A percentile compares a stretch with the other conserved stretches of the same genome.
Conservation (phyloP, 1,140 invertebrate species). For the Cyphomyrmex costatus region DNA sequence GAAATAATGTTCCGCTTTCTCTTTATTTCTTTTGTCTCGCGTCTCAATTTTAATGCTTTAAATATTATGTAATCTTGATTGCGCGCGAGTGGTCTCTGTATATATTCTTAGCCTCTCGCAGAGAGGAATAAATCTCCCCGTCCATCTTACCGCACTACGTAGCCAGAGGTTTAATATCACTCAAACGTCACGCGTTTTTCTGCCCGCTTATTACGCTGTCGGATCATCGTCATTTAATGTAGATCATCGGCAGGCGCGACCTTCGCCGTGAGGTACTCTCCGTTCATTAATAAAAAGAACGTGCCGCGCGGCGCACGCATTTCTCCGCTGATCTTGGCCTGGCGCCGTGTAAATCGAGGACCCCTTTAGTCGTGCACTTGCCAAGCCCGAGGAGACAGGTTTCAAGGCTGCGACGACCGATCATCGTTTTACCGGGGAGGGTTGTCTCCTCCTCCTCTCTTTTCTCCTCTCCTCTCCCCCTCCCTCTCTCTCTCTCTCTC, state of each 20-base stretch:
- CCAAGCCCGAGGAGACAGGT: constrained; percentile 70
- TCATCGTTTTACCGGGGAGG: constrained; percentile 65
- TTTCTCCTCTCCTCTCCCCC: neutral
- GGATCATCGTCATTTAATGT: constrained; percentile 70
- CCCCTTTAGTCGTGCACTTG: constrained; percentile 55
- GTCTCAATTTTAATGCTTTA: constrained; percentile 18
- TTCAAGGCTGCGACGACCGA: constrained; percentile 75
- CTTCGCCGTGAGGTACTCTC: constrained; percentile 61
- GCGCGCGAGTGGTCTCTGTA: neutral
- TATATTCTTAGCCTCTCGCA: neutral
- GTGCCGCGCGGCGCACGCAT: constrained; percentile 67
- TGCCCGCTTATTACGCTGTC: constrained; percentile 38
- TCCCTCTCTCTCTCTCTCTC: neutral
- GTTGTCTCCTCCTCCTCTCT: constrained; percentile 12
- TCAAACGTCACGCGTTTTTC: constrained; percentile 52
- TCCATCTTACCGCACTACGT: neutral
- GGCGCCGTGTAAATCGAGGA: constrained; percentile 75
- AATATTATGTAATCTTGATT: constrained; percentile 28
- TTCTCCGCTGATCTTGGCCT: constrained; percentile 65
- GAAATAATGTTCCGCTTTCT: constrained; percentile 26
- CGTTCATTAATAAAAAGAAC: constrained; percentile 75
- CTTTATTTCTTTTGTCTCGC: constrained; percentile 20
- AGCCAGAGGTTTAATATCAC: constrained; percentile 43
- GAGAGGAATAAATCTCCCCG: constrained; percentile 22
- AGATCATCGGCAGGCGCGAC: constrained; percentile 71